These are phyloP conservation scores for Lutjanus campechanus DNA, from an alignment of 2,797 vertebrate species.

Conservation along the genomic window DNA sequence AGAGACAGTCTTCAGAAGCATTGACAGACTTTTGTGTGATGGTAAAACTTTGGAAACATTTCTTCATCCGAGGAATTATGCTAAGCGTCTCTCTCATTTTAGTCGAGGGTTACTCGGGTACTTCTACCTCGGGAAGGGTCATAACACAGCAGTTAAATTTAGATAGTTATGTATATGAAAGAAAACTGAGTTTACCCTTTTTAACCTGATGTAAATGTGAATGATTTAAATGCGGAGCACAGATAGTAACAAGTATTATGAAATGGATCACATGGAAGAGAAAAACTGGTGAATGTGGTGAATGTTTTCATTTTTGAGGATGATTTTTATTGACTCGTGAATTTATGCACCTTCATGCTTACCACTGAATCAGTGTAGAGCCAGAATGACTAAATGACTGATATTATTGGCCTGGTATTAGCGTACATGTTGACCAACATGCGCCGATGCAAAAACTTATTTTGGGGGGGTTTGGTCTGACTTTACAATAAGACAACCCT, in stretches of 20 bases:
- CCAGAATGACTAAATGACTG: no score
- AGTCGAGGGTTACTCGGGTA: constrained; percentile 7
- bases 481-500: no score
- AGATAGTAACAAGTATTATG: background rate
- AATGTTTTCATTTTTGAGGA: background rate
- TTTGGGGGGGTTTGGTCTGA: no score
- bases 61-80: constrained; percentile 36
- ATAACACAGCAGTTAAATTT: constrained; percentile 34
- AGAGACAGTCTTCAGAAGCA: constrained; percentile 47
- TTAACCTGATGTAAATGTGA: constrained; percentile 25
- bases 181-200: constrained; percentile 9
- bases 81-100: constrained; percentile 38
- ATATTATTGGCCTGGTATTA: no score
- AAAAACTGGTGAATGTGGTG: background rate
- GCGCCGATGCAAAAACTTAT: no score
- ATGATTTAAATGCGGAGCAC: constrained; percentile 18
- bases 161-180: constrained; percentile 19
- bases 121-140: constrained; percentile 13
- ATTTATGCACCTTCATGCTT: background rate
- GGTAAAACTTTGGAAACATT: constrained; percentile 26
- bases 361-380: background rate
- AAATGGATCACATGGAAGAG: background rate
- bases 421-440: no score
- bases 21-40: constrained; percentile 32
- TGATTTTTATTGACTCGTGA: background rate